Conservation (phyloP, 2,888 invertebrate genomes). For the Clivina fossor region DNA sequence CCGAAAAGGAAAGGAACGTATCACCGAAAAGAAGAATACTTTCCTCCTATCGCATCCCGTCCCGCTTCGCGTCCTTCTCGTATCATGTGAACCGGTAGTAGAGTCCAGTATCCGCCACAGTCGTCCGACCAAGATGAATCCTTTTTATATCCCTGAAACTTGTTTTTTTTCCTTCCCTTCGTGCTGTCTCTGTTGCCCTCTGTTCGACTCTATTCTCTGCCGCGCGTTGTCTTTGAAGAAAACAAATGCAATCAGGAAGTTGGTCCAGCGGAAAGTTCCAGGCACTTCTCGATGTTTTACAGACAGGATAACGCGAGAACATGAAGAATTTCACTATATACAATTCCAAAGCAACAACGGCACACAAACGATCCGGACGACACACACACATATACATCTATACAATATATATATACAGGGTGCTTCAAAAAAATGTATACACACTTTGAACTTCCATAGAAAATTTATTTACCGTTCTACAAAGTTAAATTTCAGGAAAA, state of each 20-base stretch:
- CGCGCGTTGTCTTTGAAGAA: constrained; percentile 33
- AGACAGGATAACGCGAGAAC: constrained; percentile 23
- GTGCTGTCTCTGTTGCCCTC: not conserved
- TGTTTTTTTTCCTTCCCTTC: constrained; percentile 24
- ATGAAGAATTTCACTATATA: constrained; percentile 29
- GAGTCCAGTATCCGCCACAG: not conserved
- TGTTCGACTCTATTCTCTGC: not conserved
- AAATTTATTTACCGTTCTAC: too few relatives aligned
- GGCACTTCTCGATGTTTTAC: constrained; percentile 31
- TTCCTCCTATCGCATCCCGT: too few relatives aligned
- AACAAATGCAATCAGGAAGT: constrained; percentile 35
- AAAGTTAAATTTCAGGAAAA: too few relatives aligned
- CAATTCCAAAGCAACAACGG: too few relatives aligned
- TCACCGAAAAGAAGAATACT: too few relatives aligned
- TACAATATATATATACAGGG: too few relatives aligned
- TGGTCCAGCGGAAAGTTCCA: constrained; percentile 33
- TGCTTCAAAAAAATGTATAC: too few relatives aligned
- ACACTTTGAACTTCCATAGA: too few relatives aligned
- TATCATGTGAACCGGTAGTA: too few relatives aligned
- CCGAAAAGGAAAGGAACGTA: too few relatives aligned
- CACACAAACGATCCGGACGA: constrained; percentile 19
- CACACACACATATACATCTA: constrained; percentile 18
- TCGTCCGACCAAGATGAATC: constrained; percentile 23
- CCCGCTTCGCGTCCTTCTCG: too few relatives aligned
- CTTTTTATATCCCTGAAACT: constrained; percentile 31